Evolutionary conservation across 2,113 vertebrate genomes (phyloP), one percentile per base, ranked within the genome.

Genomic region (Galbula dea): DNA sequence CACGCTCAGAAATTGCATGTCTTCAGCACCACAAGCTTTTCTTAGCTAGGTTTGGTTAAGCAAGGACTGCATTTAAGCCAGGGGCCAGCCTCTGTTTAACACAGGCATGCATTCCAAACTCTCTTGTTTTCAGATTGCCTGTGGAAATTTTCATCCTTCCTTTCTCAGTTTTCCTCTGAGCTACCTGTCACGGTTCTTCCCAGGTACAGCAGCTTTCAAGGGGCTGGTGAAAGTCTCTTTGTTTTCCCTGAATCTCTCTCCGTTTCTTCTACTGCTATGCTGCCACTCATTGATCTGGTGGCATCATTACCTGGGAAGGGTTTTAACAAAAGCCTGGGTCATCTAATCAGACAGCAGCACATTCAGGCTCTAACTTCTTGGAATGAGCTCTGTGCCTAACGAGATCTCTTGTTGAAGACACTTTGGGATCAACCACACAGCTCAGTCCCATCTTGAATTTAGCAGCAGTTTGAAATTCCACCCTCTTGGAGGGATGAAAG

Each of bases 21-120:
- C 81, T 92, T 1, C 5, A 78, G 81, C 77, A 68, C 66, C 71
- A 0, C 74, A 87, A 76, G 78, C 91, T 95, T 95, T 95, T 95
- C 94, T 94, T 94, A 95, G 94, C 86, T 20, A 45, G 48, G 7
- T 73, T 63, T 84, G 94, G 80, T 82, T 84, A 79, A 86, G 83
- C 48, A 68, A 93, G 57, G 77, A 39, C 89, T 90, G 73, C 90
- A 61, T 94, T 95, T 95, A 92, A 23, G 69, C 30, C 81, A 65
- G 77, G 24, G 69, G n/a, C 51, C 52, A 89, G 77, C 61, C 84
- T 63, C 93, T 85, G 77, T 75, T 86, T 90, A 79, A 93, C 86
- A 88, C 0, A 29, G 76, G 49, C 5, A 15, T 1, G 23, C 86
- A 83, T 92, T 95, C 71, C 62, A 48, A 34, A 55, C 55, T 27